Evolutionary conservation across 2,888 invertebrate genomes (phyloP), one percentile per base, ranked within the genome.

Genomic region (Agonum fuliginosum): DNA sequence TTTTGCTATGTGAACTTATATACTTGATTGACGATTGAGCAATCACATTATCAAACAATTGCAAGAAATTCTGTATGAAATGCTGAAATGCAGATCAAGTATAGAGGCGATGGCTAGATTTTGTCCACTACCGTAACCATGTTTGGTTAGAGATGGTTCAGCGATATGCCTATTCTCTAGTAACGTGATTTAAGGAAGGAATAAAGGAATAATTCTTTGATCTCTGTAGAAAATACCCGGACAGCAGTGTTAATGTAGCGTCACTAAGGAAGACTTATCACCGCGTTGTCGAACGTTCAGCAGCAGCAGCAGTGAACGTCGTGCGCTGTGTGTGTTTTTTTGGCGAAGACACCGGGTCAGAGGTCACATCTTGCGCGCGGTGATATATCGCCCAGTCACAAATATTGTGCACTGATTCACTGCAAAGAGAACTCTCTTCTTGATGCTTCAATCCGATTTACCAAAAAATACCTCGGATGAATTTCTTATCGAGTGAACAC

Each of bases 391-490:
- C 46, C 17, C 71, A 46, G 71, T 71, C 71, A 71, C 46, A 71
- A 71, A 48, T 71, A 71, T 71, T 71, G 67, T 48, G 48, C 43
- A 30, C 71, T 71, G 71, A 71, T 71, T 71, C 71, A 71, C 71
- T 65, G 65, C 30, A 3, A 10, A 34, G 27, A 14, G 24, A 41
- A n/a, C n/a, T n/a, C n/a, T n/a, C n/a, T n/a, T n/a, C n/a, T 54
- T 19, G 17, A 22, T 24, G 27, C 14, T 30, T 27, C 71, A 71
- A 48, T 48, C 71, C 27, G 72, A 54, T 72, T 58, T 72, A 71
- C 51, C 51, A 30, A 71, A 71, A 34, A 51, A 30, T 48, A 30
- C 71, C 71, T 14, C 14, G 19, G 41, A 72, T 72, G 30, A 37
- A 41, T 54, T 72, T 72, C 14, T 58, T 51, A 37, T 54, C 54